Base-by-base conservation (phyloP, 2,888 invertebrate species). In the Dicycla oo region DNA sequence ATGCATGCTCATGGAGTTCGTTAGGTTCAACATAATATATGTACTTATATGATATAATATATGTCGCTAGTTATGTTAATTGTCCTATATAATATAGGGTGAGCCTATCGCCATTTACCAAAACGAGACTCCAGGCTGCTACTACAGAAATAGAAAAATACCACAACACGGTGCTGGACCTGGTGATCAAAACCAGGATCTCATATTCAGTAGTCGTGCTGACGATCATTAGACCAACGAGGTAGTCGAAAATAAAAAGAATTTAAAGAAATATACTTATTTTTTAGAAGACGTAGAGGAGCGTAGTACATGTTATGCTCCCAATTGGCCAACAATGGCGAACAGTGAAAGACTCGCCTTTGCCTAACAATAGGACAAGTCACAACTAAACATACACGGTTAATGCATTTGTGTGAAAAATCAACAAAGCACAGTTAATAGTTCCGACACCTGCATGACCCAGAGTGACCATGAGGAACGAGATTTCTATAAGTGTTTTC, bases 311-410 rank as follows among this genome's bases (percentile, higher is more conserved):
- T 51, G 20, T 7, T 20, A n/a, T 62, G 73, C 23, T 18, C 75
- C 34, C 80, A 75, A 81, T 81, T 70, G 71, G 56, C 34, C 45
- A 51, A 81, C 81, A 78, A 78, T 69, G 51, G 61, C 51, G 53
- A 65, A 26, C 64, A 53, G 65, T 56, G 70, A 56, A 75, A 74
- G 73, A 73, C 62, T 74, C n/a, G 43, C 5, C 40, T 65, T 54
- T 26, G 64, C 26, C 15, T 65, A 68, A 81, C 78, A 81, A 79
- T 81, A 49, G 45, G n/a, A 69, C 67, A 69, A 58, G 73, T 56
- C 40, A 51, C 77, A 47, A 60, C 72, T 56, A 51, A 69, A 51
- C 53, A 65, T 54, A 78, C 68, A 69, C 54, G 38, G 54, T 63
- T 60, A 72, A 72, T 57, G 62, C 81, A 72, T 81, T 71, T 75